Base-by-base conservation (phyloP, 2,888 invertebrate species). In the Carabus problematicus region DNA sequence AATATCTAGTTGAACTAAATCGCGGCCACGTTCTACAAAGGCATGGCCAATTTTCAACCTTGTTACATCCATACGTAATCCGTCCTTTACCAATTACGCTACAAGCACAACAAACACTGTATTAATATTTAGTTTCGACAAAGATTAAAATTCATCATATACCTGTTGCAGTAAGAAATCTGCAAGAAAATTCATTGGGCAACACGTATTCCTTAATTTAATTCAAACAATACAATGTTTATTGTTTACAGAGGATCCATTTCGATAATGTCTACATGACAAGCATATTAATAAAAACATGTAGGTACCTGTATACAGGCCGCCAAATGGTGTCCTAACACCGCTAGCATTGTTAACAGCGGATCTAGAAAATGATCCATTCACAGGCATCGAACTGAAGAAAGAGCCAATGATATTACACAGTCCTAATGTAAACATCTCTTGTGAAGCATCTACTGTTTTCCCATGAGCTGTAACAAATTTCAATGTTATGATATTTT, bases 261-360 rank as follows among this genome's bases (percentile, higher is more conserved):
- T 45, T 45, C 11, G 3, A 3, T 45, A 45, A 3, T 45, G 14
- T 45, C 14, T 45, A 45, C 14, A 45, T 45, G 45, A 45, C 3
- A 6, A 3, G 3, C 12, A 59, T 59, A 12, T 42, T 41, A 29
- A 29, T 6, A 29, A n/a, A n/a, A 29, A 29, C 6, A 8, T 16
- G 29, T 49, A 49, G 12, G 11, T 82, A 88, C 91, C 89, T 61
- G 91, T 90, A 76, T 90, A 89, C 72, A 91, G 82, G 19, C 93
- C 92, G 52, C 91, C 90, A 52, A 90, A 85, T 0, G 92, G 91
- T 3, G 92, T 92, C 73, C 85, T 86, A 0, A 92, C 91, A 6
- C 93, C 93, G 75, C 92, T 92, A 58, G 91, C 89, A 72, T 91
- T 89, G 81, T 91, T 92, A 45, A 94, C 91, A 71, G 93, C 93